Evolutionary conservation across 2,888 invertebrate species (phyloP).

Genomic region (Drosophila mayaguana): DNA sequence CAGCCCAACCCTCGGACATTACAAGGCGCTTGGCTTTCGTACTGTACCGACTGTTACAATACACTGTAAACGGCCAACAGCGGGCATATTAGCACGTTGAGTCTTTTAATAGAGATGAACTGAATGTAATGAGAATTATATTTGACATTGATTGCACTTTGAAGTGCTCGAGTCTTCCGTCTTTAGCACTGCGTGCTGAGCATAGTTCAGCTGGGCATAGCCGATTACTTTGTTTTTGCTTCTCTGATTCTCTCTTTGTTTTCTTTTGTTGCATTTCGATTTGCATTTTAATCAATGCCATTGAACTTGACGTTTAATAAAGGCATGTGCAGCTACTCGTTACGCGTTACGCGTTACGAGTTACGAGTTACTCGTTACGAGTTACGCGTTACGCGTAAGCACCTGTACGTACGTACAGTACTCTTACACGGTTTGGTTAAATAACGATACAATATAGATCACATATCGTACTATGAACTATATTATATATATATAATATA

Average conservation of each 20-base stretch:
- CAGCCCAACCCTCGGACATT: constrained; percentile 5
- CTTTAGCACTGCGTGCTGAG: background rate
- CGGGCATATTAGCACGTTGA: background rate
- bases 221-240: constrained; percentile 13
- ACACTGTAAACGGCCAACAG: background rate
- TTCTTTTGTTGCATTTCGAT: constrained; percentile 36
- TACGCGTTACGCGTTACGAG: background rate
- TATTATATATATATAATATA: background rate
- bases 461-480: background rate
- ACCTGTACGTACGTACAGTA: background rate
- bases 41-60: constrained; percentile 7
- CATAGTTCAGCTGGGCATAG: background rate
- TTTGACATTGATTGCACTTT: background rate
- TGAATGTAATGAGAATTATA: background rate
- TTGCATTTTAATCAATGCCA: constrained; percentile 73
- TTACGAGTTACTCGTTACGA: background rate
- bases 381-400: constrained; percentile 3
- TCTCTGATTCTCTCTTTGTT: constrained; percentile 10
- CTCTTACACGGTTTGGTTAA: constrained; percentile 12
- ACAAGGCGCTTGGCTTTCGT: background rate
- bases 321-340: constrained; percentile 34
- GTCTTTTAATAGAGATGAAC: background rate
- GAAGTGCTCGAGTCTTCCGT: too few species aligned
- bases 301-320: constrained; percentile 72
- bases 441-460: too few species aligned